Conservation (phyloP, 2,113 vertebrate genomes). For the Anser cygnoides region DNA sequence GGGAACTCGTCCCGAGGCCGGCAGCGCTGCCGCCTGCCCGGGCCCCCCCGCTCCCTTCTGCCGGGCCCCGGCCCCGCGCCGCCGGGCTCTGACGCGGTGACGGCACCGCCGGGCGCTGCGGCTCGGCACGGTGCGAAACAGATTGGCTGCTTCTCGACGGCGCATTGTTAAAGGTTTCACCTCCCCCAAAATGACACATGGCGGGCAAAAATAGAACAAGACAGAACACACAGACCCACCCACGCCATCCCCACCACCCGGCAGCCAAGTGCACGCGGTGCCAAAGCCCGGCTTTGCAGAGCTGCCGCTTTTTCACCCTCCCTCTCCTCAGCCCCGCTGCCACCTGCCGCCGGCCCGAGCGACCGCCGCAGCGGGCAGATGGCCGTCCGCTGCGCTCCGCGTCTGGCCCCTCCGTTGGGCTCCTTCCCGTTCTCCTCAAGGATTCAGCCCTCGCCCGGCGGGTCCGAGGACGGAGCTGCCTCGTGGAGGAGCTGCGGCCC, state of each 20-base stretch:
- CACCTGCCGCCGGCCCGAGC: background rate
- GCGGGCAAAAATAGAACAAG: slow-evolving; percentile 68
- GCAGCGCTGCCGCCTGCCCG: fast-evolving
- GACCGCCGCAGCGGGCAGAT: background rate
- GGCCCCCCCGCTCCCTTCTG: background rate
- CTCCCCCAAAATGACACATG: slow-evolving; percentile 70
- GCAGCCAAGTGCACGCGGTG: slow-evolving; percentile 16
- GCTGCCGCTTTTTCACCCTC: background rate
- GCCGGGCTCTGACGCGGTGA: background rate
- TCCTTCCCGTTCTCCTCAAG: too few species aligned
- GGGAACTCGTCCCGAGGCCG: background rate
- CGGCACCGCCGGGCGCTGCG: fast-evolving
- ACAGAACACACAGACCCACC: slow-evolving; percentile 70
- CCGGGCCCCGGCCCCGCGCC: background rate
- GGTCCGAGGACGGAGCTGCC: background rate
- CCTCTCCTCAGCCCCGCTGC: background rate
- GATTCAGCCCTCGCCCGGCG: fast-evolving
- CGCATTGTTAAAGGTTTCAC: slow-evolving; percentile 68
- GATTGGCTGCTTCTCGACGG: slow-evolving; percentile 1
- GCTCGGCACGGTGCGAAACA: background rate
- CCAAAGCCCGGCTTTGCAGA: slow-evolving; percentile 27
- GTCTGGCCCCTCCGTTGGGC: background rate
- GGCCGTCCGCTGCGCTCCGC: fast-evolving
- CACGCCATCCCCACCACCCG: slow-evolving; percentile 48
- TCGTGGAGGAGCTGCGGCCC: fast-evolving